phyloP scores from a whole-genome alignment of 2,888 invertebrate species.

The Psococerastis gibbosa region DNA sequence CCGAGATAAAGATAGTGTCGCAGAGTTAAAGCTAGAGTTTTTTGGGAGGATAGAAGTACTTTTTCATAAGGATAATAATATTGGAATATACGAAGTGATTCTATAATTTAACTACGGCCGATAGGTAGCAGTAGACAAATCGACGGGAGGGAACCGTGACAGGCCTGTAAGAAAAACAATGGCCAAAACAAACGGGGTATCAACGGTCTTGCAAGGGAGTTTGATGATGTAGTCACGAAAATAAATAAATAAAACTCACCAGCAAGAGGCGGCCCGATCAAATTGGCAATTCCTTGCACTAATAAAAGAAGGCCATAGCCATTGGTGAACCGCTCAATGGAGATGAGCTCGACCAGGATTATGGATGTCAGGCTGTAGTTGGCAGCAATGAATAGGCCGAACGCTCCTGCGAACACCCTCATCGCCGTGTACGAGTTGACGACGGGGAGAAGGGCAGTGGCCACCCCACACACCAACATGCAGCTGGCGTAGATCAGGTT shows the following conservation, averaged over 20 bases:
- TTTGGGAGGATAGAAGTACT: too few relatives aligned
- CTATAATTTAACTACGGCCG: too few relatives aligned
- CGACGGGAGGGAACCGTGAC: too few relatives aligned
- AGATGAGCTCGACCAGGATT: constrained; percentile 73
- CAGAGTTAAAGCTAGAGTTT: too few relatives aligned
- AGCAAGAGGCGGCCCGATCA: constrained; percentile 76
- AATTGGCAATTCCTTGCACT: constrained; percentile 76
- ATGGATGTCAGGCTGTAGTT: constrained; percentile 84
- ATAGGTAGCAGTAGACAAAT: too few relatives aligned
- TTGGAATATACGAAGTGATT: too few relatives aligned
- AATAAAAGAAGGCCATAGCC: constrained; percentile 76
- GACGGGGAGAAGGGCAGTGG: constrained; percentile 46
- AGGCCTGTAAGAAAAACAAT: too few relatives aligned
- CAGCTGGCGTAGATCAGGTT: constrained; percentile 63
- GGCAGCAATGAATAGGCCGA: constrained; percentile 78
- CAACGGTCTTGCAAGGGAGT: too few relatives aligned
- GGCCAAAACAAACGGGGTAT: too few relatives aligned
- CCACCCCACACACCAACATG: constrained; percentile 51
- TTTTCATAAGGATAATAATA: too few relatives aligned
- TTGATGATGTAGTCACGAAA: too few relatives aligned
- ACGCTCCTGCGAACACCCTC: constrained; percentile 49
- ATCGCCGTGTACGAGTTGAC: constrained; percentile 34
- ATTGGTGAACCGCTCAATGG: constrained; percentile 76
- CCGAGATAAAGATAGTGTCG: too few relatives aligned
- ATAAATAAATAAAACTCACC: constrained; percentile 41